phyloP scores from a whole-genome alignment of 2,113 vertebrate species.

The Microcebus lehilahytsara region DNA sequence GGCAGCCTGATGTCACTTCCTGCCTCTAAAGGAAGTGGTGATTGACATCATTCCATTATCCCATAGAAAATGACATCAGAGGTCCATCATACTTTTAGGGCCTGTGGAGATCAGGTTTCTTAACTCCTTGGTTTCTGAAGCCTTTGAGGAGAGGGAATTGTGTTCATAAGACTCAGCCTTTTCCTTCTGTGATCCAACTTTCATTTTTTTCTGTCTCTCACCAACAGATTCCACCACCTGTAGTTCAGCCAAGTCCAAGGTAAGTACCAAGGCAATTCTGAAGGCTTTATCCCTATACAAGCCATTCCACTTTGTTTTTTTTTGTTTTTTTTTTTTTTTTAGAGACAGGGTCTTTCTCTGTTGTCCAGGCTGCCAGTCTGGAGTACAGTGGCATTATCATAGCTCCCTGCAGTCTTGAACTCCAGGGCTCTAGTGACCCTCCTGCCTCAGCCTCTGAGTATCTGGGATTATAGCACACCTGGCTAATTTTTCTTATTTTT shows the following conservation, averaged over 20 bases:
- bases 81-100: background rate
- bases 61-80: background rate
- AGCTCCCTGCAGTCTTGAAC: no score
- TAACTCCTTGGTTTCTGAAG: slow-evolving; percentile 42
- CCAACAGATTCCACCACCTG: slow-evolving; percentile 93
- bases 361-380: no score
- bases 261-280: slow-evolving; percentile 75
- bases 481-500: no score
- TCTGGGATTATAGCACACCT: no score
- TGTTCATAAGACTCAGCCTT: background rate
- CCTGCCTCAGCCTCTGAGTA: no score
- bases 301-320: background rate
- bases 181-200: background rate
- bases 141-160: background rate
- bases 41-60: background rate
- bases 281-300: background rate
- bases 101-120: background rate
- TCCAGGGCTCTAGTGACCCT: no score
- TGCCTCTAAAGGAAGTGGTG: background rate
- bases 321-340: no score
- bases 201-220: slow-evolving; percentile 55
- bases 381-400: no score
- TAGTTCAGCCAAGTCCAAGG: slow-evolving; percentile 96
- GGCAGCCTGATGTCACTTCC: slow-evolving; percentile 36
- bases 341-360: no score